Conservation (phyloP, 1,140 invertebrate genomes). For the Oryctes rhinoceros region DNA sequence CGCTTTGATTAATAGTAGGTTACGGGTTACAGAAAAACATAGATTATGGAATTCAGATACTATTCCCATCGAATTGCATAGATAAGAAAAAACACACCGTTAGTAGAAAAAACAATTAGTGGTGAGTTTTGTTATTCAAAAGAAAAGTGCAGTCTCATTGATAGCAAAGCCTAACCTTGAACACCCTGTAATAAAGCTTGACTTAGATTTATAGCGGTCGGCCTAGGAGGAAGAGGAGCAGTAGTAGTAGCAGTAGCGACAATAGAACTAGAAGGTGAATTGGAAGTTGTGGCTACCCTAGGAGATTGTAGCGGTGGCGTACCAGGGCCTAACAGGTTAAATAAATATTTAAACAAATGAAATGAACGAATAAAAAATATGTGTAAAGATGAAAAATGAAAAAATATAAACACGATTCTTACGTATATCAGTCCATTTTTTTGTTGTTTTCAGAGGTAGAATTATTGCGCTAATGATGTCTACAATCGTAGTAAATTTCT, state of each 20-base stretch:
- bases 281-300: slow-evolving; percentile 52
- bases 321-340: slow-evolving; percentile 52
- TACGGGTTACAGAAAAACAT: neutral
- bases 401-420: neutral
- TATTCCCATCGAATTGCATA: neutral
- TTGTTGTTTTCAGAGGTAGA: too few relatives aligned
- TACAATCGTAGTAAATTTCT: too few relatives aligned
- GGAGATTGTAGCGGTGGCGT: slow-evolving; percentile 58
- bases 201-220: slow-evolving; percentile 58
- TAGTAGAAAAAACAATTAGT: slow-evolving; percentile 14
- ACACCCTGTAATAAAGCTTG: slow-evolving; percentile 61
- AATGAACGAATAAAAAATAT: neutral
- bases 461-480: too few relatives aligned
- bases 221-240: slow-evolving; percentile 52
- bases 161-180: slow-evolving; percentile 59
- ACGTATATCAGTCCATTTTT: neutral
- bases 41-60: neutral
- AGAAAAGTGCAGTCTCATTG: slow-evolving; percentile 11
- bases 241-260: slow-evolving; percentile 46
- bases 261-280: slow-evolving; percentile 56
- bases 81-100: slow-evolving; percentile 14
- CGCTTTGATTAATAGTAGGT: neutral
- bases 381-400: neutral
- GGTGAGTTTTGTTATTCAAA: neutral
- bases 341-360: slow-evolving; percentile 20